Conservation (phyloP, 2,888 invertebrate genomes). For the Plebejus anna region DNA sequence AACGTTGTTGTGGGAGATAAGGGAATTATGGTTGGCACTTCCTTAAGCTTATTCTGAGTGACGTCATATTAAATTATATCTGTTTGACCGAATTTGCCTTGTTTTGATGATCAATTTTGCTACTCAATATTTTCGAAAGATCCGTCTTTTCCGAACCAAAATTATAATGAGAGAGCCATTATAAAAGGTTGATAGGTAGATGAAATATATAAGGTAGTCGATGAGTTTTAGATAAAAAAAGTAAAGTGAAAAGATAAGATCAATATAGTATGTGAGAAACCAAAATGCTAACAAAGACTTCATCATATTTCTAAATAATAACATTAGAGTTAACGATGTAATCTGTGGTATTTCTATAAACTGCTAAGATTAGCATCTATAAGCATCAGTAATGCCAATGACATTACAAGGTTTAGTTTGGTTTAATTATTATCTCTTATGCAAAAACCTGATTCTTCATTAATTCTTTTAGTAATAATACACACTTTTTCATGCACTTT, state of each 20-base stretch:
- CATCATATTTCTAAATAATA: too few species aligned
- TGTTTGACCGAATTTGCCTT: neutral
- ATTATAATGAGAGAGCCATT: neutral
- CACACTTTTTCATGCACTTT: too few species aligned
- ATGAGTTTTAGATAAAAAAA: too few species aligned
- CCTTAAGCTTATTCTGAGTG: constrained; percentile 21
- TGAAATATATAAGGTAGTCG: too few species aligned
- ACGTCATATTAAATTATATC: neutral
- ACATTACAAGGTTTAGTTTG: neutral
- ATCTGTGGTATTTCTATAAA: too few species aligned
- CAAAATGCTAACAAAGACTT: too few species aligned
- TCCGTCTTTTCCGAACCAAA: neutral
- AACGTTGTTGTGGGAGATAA: constrained; percentile 25
- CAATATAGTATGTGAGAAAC: too few species aligned
- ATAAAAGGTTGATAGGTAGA: too few species aligned
- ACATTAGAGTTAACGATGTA: too few species aligned
- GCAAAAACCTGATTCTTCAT: neutral
- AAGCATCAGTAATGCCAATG: neutral
- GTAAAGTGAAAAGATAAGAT: too few species aligned
- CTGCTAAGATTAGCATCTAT: too few species aligned
- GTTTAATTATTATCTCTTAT: neutral
- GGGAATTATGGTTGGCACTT: constrained; percentile 27
- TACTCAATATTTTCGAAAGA: neutral
- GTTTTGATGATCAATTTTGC: neutral
- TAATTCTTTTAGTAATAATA: neutral